Base-by-base conservation (phyloP, 2,888 invertebrate species). In the Tipula unca region DNA sequence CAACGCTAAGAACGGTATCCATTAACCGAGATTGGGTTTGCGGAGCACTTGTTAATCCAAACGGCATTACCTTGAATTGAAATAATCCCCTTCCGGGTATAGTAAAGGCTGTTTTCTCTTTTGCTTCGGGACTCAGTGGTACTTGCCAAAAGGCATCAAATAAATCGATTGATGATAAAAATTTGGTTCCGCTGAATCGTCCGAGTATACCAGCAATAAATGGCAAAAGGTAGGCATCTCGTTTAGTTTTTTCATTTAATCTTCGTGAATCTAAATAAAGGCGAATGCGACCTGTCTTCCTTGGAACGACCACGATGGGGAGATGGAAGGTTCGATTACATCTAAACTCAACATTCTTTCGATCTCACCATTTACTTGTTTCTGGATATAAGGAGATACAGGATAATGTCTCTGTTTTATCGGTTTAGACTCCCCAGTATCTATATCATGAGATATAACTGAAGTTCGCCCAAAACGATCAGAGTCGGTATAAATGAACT, bases 121-220 rank as follows among this genome's bases (percentile, higher is more conserved):
- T 85, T 25, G 48, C 35, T 6, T 85, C 36, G 10, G 83, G 13
- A 3, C 85, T 85, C 82, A 88, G 39, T 0, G 87, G 86, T 0
- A 89, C 86, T 86, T 89, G 89, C 88, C 88, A 89, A 86, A 88
- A 89, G 0, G 88, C 89, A 20, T 88, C 87, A 25, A 88, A 88
- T 13, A 88, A 86, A 85, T 88, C 88, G 13, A 88, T 85, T 0
- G 86, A 86, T 1, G 86, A 86, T 5, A 88, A 54, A 39, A 86
- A 88, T 5, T 86, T 82, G 0, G 87, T 86, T 3, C 86, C 84
- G 48, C 86, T n/a, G 2, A 88, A 86, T 29, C 87, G 86, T 8
- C 87, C 86, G 29, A 88, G 85, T 0, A 87, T 86, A 0, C 85
- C 69, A 0, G 20, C 83, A 0, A 88, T 87, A 13, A 86, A 42